Percentiles rank a stretch among this genome's conserved stretches.
These are phyloP conservation scores for Acipenser transmontanus DNA, from an alignment of 2,797 vertebrate species.

Conservation along the genomic window DNA sequence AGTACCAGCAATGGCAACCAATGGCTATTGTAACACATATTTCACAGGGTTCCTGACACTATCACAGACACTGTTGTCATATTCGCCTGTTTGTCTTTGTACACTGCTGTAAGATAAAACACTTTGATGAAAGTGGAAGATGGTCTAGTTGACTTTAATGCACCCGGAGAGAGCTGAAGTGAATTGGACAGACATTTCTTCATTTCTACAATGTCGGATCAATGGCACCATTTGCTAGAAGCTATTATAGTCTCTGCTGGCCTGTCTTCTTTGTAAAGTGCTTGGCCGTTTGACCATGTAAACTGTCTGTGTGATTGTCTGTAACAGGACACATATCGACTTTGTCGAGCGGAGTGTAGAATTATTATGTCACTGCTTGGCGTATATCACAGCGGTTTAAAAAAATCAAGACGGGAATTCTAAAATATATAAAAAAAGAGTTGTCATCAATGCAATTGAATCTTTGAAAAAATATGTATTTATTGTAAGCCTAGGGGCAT, in stretches of 20 bases:
- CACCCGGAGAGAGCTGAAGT: background rate
- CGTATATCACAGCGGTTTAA: too few relatives aligned
- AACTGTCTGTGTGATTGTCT: conserved; percentile 68
- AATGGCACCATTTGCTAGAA: background rate
- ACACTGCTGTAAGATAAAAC: too few relatives aligned
- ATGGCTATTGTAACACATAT: too few relatives aligned
- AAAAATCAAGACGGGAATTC: too few relatives aligned
- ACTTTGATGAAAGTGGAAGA: too few relatives aligned
- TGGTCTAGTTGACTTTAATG: too few relatives aligned
- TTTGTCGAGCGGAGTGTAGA: conserved; percentile 71
- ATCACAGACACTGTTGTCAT: background rate
- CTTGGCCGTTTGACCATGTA: conserved; percentile 57
- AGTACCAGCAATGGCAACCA: too few relatives aligned
- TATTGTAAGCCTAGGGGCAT: too few relatives aligned
- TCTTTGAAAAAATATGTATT: too few relatives aligned
- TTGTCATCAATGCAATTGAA: too few relatives aligned
- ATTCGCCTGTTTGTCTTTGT: too few relatives aligned
- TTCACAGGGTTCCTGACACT: background rate
- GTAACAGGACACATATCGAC: conserved; percentile 52
- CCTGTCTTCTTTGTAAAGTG: conserved; percentile 28
- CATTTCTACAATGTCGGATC: conserved; percentile 6
- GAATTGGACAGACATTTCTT: background rate
- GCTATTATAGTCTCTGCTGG: background rate
- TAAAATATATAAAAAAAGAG: too few relatives aligned
- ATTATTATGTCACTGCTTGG: conserved; percentile 73